Conservation (phyloP, 2,113 vertebrate genomes). For the Benitochromis conjunctus region DNA sequence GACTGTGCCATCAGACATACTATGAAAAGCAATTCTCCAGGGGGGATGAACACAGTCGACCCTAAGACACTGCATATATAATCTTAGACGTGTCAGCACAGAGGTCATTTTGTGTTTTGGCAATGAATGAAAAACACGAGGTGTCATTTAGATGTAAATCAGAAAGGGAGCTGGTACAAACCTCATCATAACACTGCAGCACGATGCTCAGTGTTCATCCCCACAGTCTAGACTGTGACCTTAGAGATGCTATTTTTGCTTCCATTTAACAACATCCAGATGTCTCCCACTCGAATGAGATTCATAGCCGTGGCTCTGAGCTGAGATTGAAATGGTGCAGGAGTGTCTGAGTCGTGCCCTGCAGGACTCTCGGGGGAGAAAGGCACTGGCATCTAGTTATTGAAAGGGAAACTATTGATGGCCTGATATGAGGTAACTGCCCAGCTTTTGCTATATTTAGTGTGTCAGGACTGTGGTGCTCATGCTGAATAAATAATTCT, state of each 20-base stretch:
- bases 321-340: not conserved
- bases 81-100: not conserved
- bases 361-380: not conserved
- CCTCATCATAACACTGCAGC: not conserved
- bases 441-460: not conserved
- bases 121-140: not conserved
- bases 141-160: not conserved
- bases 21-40: not conserved
- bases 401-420: not conserved
- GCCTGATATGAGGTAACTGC: not conserved
- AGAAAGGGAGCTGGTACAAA: not conserved
- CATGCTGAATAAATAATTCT: not conserved
- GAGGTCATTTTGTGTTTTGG: not conserved
- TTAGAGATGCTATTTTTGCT: slow-evolving; percentile 23
- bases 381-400: not conserved
- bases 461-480: not conserved
- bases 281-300: not conserved
- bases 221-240: slow-evolving; percentile 12
- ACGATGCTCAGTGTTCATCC: not conserved
- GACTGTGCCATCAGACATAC: not conserved
- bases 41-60: not conserved
- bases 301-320: not conserved
- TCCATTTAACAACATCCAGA: slow-evolving; percentile 5
- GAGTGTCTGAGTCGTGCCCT: not conserved
- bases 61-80: not conserved